Conservation (phyloP, 1,140 invertebrate genomes). For the Heliconius himera region DNA sequence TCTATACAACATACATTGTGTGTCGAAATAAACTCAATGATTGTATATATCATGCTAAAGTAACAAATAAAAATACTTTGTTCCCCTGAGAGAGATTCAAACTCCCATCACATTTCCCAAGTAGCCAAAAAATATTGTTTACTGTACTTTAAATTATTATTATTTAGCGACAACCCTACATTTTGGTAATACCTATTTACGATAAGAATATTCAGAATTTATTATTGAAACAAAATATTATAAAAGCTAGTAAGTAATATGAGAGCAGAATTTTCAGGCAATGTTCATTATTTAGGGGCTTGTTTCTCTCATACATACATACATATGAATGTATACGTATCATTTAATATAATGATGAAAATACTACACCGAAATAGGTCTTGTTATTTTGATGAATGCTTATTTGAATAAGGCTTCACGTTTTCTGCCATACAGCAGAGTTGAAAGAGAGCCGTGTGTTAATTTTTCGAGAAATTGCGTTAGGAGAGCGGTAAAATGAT, state of each 20-base stretch:
- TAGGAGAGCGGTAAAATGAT: no score
- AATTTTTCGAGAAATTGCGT: no score
- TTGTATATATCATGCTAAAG: no score
- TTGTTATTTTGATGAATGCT: not conserved
- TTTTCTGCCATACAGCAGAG: no score
- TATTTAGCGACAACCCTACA: not conserved
- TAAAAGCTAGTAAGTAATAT: slow-evolving; percentile 12
- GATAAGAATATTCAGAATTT: slow-evolving; percentile 11
- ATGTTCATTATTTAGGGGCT: not conserved
- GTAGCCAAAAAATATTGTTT: no score
- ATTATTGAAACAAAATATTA: slow-evolving; percentile 10
- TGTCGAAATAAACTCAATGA: no score
- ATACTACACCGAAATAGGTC: not conserved
- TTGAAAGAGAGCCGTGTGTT: no score
- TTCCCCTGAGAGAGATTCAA: no score
- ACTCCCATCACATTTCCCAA: no score
- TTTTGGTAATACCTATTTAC: slow-evolving; percentile 8
- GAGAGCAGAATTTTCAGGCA: slow-evolving; percentile 1
- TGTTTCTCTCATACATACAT: not conserved
- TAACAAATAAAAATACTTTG: no score
- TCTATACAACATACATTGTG: no score
- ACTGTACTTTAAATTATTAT: not conserved
- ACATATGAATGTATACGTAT: not conserved
- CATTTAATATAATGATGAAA: not conserved
- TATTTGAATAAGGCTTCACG: not conserved